Percentiles rank a stretch among this genome's conserved stretches.
These are phyloP conservation scores for Hybognathus amarus DNA, from an alignment of 2,797 vertebrate genomes.

Conservation along the genomic window DNA sequence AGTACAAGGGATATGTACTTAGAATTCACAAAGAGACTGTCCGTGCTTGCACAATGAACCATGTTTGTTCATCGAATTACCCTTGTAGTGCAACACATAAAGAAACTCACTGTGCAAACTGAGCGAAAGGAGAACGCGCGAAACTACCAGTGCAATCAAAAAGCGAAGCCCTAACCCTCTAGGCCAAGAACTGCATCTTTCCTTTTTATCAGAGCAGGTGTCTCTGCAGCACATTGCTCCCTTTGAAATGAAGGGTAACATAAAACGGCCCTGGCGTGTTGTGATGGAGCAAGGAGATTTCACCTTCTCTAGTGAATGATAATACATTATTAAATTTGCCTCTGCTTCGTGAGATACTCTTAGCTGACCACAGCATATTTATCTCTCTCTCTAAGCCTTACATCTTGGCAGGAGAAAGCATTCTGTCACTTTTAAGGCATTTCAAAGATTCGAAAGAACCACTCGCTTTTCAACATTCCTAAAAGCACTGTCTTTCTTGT, in stretches of 20 bases:
- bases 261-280: constrained; percentile 80
- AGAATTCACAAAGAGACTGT: constrained; percentile 61
- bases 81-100: constrained; percentile 62
- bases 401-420: constrained; percentile 99
- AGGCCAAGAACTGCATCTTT: constrained; percentile 32
- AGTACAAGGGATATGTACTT: constrained; percentile 71
- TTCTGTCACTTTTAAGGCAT: constrained; percentile 99
- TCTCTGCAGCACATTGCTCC: constrained; percentile 81
- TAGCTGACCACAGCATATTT: constrained; percentile 99
- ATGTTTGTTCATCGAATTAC: constrained; percentile 53
- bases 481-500: constrained; percentile 84
- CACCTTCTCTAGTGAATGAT: constrained; percentile 99
- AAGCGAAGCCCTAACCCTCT: constrained; percentile 35
- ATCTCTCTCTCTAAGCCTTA: constrained; percentile 97
- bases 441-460: constrained; percentile 99
- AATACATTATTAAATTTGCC: constrained; percentile 99
- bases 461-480: constrained; percentile 99
- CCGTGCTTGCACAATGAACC: constrained; percentile 47
- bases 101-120: constrained; percentile 57
- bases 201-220: constrained; percentile 55
- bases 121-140: constrained; percentile 1
- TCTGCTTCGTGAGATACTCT: constrained; percentile 99
- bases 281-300: constrained; percentile 98
- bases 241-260: constrained; percentile 82
- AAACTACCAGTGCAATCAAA: neutral